phyloP scores from a whole-genome alignment of 2,888 invertebrate species.

The Cremastinae sp. region DNA sequence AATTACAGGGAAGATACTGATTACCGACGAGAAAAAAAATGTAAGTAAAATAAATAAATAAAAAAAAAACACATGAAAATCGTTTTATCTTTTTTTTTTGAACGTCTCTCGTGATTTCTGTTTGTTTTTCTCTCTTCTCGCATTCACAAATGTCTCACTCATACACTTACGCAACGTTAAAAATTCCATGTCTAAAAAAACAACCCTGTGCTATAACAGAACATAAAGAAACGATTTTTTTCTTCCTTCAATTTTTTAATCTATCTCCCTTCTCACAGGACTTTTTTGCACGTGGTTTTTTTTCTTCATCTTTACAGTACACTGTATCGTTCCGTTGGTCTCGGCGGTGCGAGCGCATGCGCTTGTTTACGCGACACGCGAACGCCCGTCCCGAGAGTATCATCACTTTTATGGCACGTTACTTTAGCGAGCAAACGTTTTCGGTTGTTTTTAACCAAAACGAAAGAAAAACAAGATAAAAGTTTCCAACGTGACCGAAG shows the following conservation, averaged over 20 bases:
- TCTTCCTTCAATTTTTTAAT: slow-evolving; percentile 63
- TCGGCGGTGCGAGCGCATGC: neutral
- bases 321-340: slow-evolving; percentile 62
- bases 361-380: slow-evolving; percentile 1
- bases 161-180: slow-evolving; percentile 46
- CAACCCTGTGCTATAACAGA: slow-evolving; percentile 68
- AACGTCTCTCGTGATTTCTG: slow-evolving; percentile 35
- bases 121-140: slow-evolving; percentile 24
- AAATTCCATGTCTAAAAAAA: slow-evolving; percentile 57
- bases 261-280: slow-evolving; percentile 65
- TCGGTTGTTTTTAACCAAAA: slow-evolving; percentile 12
- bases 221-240: slow-evolving; percentile 65
- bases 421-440: slow-evolving; percentile 43
- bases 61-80: slow-evolving; percentile 36
- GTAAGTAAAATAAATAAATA: slow-evolving; percentile 46
- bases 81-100: slow-evolving; percentile 28
- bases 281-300: slow-evolving; percentile 64
- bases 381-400: slow-evolving; percentile 38
- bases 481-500: neutral
- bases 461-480: slow-evolving; percentile 16
- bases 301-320: slow-evolving; percentile 53
- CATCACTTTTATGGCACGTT: slow-evolving; percentile 72
- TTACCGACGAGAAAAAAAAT: slow-evolving; percentile 46
- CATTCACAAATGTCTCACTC: slow-evolving; percentile 35
- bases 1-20: slow-evolving; percentile 49